phyloP scores from a whole-genome alignment of 2,113 vertebrate species.

The Phrynosoma blainvillii region DNA sequence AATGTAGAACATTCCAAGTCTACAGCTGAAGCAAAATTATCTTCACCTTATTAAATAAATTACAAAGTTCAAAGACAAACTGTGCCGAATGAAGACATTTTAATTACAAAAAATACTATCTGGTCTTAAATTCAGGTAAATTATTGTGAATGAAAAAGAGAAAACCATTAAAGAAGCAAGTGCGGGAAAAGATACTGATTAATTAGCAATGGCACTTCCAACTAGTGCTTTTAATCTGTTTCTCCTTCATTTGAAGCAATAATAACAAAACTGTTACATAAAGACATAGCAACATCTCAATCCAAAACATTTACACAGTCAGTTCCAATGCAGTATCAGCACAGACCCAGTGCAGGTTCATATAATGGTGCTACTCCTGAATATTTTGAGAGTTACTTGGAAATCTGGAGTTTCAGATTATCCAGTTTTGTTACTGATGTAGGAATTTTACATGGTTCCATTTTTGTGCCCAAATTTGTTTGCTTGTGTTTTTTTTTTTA shows the following conservation, averaged over 20 bases:
- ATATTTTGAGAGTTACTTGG: not conserved
- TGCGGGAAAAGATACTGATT: not conserved
- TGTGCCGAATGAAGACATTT: not conserved
- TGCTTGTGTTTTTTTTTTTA: no score
- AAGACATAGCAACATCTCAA: not conserved
- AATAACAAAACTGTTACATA: not conserved
- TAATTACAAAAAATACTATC: slow-evolving; percentile 27
- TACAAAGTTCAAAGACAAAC: slow-evolving; percentile 30
- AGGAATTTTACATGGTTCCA: not conserved
- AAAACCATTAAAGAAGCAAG: slow-evolving; percentile 20
- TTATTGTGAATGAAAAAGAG: not conserved
- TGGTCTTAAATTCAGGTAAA: slow-evolving; percentile 38
- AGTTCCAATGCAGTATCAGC: not conserved
- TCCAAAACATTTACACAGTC: not conserved
- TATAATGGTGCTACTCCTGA: not conserved
- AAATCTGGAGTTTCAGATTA: not conserved
- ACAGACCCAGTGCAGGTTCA: not conserved
- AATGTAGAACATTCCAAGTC: slow-evolving; percentile 11
- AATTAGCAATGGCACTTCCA: not conserved
- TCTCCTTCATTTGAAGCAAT: not conserved
- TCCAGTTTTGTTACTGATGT: not conserved
- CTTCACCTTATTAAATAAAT: slow-evolving; percentile 23
- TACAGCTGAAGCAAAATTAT: slow-evolving; percentile 19
- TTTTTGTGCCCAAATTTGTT: not conserved
- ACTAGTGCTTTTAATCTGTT: not conserved